phyloP scores from a whole-genome alignment of 2,888 invertebrate species.

The Pomacea canaliculata region DNA sequence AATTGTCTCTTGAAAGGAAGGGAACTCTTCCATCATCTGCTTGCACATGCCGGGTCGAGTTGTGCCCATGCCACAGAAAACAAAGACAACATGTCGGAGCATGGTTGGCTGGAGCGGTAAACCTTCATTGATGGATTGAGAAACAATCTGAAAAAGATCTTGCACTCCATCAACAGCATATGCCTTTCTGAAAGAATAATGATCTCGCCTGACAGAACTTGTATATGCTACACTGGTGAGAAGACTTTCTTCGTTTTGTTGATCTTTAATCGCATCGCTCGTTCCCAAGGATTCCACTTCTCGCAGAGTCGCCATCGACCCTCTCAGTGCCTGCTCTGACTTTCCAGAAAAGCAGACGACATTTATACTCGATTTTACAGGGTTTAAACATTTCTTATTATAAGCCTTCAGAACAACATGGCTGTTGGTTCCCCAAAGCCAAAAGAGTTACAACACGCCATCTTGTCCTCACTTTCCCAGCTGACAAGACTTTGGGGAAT shows the following conservation, averaged over 20 bases:
- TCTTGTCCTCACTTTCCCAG: conserved; percentile 29
- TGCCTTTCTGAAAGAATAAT: conserved; percentile 24
- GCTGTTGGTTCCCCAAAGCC: conserved; percentile 57
- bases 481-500: conserved; percentile 37
- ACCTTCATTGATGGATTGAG: conserved; percentile 8
- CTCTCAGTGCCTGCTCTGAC: conserved; percentile 16
- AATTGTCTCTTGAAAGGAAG: conserved; percentile 31
- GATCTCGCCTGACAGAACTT: conserved; percentile 32
- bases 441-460: conserved; percentile 50
- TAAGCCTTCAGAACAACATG: conserved; percentile 44
- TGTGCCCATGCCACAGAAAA: conserved; percentile 58
- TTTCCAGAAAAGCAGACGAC: conserved; percentile 31
- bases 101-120: conserved; percentile 21
- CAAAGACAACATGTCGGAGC: conserved; percentile 39
- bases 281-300: no score
- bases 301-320: conserved; percentile 10
- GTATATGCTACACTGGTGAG: conserved; percentile 33
- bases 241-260: no score
- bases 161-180: conserved; percentile 23
- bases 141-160: conserved; percentile 7
- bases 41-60: conserved; percentile 54
- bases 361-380: background rate
- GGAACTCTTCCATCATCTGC: conserved; percentile 36
- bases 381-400: background rate
- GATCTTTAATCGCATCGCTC: no score